Evolutionary conservation across 2,797 vertebrate species (phyloP), one percentile per base, ranked within the genome.

Genomic region (Antrozous pallidus): DNA sequence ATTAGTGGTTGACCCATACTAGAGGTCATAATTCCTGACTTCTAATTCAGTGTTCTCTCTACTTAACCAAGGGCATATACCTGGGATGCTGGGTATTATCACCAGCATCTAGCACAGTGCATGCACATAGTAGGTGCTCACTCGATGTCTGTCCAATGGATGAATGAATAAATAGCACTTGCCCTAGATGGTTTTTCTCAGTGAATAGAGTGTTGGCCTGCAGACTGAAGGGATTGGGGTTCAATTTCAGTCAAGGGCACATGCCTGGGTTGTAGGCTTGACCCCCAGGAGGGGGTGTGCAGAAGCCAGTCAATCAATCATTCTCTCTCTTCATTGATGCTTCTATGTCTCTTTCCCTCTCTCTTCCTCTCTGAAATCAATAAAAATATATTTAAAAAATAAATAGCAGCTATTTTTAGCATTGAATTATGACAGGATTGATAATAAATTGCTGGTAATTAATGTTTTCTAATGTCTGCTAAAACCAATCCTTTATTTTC

Each of bases 401-500:
- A 71, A 42, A 71, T 42, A 28, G 17, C 24, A 91, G 49, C n/a
- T 79, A 78, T 92, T 88, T 65, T 86, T 84, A 75, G 7, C 45
- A 80, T 51, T 89, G 63, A 49, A 40, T 88, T 96, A 73, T 83
- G 51, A 91, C 92, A 89, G 3, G 38, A n/a, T 94, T 96, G 74
- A 74, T 86, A 83, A 90, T 88, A 90, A 85, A 38, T 90, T 83
- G 24, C n/a, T 91, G 31, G 38, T 73, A 92, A 88, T 90, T 71
- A 86, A 69, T 93, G 83, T 74, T 93, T 89, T n/a, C 42, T 58
- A 86, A 51, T 56, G 40, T 82, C 91, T 92, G 10, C 54, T 95
- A 56, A 90, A 85, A 90, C 90, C 47, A 88, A 58, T 93, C 20
- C 7, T 90, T 87, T 54, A 90, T 90, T 96, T 95, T 92, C 93